Evolutionary conservation across 2,113 vertebrate genomes (phyloP), one percentile per base, ranked within the genome.

Genomic region (Tapirus terrestris): DNA sequence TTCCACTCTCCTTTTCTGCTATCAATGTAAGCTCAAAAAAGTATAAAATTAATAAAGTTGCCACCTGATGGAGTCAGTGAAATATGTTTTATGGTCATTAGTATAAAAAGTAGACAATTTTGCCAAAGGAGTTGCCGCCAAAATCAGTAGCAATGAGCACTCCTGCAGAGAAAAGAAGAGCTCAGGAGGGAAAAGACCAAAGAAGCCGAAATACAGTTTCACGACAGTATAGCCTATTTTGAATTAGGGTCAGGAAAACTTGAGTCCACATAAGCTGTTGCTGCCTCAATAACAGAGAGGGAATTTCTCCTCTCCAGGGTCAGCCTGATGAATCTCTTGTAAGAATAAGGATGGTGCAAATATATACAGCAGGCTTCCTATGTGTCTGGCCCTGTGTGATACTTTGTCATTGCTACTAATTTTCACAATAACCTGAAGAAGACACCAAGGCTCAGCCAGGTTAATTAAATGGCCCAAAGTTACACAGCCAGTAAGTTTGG

Each of bases 361-460:
- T 18, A 58, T 9, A 31, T 13, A 48, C 17, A 33, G 4, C 56
- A 79, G 43, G 21, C 8, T 51, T 70, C 63, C 51, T 51, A 27
- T 51, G 33, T 67, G 77, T 27, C 77, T 84, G 33, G 56, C 13
- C 33, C 39, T 63, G 36, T 81, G 31, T n/a, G 79, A 67, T 5
- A 48, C 5, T 58, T 76, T 61, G 7, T 68, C 21, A 39, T 56
- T 53, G 51, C 10, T 63, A 31, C 43, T 76, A 31, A 87, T 83
- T 77, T 93, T 79, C 36, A 79, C n/a, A 96, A 56, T 51, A 88
- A 61, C 13, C n/a, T 79, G 36, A 77, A 65, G 75, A 80, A 88
- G 36, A 92, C 31, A 72, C 31, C 16, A 53, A 75, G 31, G 33
- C 39, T 77, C 21, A 56, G 23, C 67, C 36, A 81, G 89, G 43